phyloP scores from a whole-genome alignment of 2,888 invertebrate species.

The Melieria picta region DNA sequence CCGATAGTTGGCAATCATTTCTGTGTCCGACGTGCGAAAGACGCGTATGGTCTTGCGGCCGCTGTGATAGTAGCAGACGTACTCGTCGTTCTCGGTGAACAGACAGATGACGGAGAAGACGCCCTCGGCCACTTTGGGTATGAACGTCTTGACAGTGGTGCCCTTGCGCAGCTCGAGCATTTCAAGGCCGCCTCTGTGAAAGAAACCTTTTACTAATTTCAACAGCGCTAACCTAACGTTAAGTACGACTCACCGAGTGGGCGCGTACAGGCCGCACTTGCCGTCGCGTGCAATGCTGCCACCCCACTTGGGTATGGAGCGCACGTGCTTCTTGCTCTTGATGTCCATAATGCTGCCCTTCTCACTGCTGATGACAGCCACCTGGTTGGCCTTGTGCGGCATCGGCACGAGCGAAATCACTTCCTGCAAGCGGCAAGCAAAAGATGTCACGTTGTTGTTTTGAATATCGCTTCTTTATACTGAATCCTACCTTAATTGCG shows the following conservation, averaged over 20 bases:
- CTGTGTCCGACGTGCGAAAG: constrained; percentile 89
- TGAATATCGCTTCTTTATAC: constrained; percentile 15
- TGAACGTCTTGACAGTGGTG: constrained; percentile 86
- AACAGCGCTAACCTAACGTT: not conserved
- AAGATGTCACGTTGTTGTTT: not conserved
- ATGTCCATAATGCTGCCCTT: constrained; percentile 92
- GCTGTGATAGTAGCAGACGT: constrained; percentile 96
- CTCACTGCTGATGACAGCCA: constrained; percentile 89
- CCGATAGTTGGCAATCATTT: constrained; percentile 91
- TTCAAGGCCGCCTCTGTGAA: constrained; percentile 87
- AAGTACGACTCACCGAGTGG: constrained; percentile 70
- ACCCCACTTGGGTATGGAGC: constrained; percentile 91
- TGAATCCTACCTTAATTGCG: constrained; percentile 69
- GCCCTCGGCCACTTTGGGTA: constrained; percentile 94
- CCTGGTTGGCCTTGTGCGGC: constrained; percentile 85
- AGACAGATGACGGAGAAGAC: constrained; percentile 95
- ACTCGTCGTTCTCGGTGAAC: constrained; percentile 93
- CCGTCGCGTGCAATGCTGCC: constrained; percentile 88
- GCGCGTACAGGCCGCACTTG: constrained; percentile 92
- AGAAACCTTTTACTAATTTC: not conserved
- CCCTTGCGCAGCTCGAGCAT: constrained; percentile 92
- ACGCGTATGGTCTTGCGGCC: constrained; percentile 93
- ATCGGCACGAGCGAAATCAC: constrained; percentile 80
- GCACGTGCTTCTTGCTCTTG: constrained; percentile 85
- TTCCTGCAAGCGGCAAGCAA: constrained; percentile 66